Conservation (phyloP, 2,888 invertebrate species). For the Timema podura region DNA sequence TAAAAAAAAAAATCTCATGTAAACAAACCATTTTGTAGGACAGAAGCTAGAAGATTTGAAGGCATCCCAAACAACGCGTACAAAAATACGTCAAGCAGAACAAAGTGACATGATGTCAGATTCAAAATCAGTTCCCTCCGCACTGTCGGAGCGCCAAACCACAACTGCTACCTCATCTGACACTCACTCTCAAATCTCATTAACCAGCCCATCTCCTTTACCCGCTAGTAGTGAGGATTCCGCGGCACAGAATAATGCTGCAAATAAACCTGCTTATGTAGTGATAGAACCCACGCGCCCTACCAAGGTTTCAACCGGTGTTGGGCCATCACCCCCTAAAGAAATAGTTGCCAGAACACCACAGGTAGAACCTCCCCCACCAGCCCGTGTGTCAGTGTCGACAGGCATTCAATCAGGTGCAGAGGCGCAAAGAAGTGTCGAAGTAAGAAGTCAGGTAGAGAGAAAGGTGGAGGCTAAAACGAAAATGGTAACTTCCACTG, state of each 20-base stretch:
- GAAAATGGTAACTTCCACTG: conserved; percentile 55
- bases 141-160: conserved; percentile 24
- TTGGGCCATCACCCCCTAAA: conserved; percentile 59
- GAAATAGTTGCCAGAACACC: conserved; percentile 40
- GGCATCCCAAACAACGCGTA: conserved; percentile 22
- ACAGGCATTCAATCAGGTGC: conserved; percentile 3
- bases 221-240: conserved; percentile 16
- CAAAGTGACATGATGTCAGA: conserved; percentile 29
- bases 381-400: not conserved
- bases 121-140: conserved; percentile 28
- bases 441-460: not conserved
- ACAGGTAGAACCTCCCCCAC: not conserved
- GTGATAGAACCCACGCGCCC: conserved; percentile 12
- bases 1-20: no score
- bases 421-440: conserved; percentile 9
- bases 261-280: conserved; percentile 12
- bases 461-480: conserved; percentile 15
- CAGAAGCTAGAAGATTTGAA: conserved; percentile 24
- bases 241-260: not conserved
- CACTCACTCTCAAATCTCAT: conserved; percentile 28
- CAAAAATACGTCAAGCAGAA: conserved; percentile 24
- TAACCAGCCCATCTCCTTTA: conserved; percentile 22
- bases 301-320: conserved; percentile 53
- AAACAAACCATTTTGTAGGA: conserved; percentile 28
- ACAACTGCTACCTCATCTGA: conserved; percentile 25